Evolutionary conservation across 2,113 vertebrate genomes (phyloP).

Genomic region (Anseranas semipalmata): DNA sequence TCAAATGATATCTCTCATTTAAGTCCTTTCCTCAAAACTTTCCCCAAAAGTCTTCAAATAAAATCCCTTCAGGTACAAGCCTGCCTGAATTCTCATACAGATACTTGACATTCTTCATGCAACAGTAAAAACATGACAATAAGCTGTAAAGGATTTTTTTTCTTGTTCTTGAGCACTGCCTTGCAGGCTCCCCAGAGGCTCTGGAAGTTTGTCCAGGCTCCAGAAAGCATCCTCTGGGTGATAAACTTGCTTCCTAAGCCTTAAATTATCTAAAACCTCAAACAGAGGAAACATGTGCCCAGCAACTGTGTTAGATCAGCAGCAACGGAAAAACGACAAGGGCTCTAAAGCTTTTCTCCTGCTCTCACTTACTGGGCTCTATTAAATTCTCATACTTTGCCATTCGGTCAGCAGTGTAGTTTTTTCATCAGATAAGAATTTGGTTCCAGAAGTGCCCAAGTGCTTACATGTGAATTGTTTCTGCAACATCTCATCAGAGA

Average conservation of each 20-base stretch:
- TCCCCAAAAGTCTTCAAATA: not conserved
- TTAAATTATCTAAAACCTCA: not conserved
- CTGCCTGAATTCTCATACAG: not conserved
- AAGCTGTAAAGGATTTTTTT: not conserved
- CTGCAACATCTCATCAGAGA: not conserved
- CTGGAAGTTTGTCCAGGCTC: not conserved
- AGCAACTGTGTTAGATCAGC: not conserved
- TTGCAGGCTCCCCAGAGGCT: not conserved
- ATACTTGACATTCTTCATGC: not conserved
- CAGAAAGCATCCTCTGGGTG: not conserved
- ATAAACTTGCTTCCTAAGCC: not conserved
- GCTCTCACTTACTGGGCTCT: accelerated
- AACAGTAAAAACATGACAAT: not conserved
- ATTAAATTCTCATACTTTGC: not conserved
- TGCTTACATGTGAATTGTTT: not conserved
- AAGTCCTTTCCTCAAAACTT: not conserved
- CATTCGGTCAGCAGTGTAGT: not conserved
- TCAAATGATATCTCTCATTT: not conserved
- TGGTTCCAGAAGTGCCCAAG: not conserved
- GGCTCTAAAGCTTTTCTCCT: not conserved
- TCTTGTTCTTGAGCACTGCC: not conserved
- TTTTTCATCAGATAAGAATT: not conserved
- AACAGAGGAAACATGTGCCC: not conserved
- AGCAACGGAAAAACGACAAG: not conserved
- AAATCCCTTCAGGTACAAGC: not conserved